A percentile compares a stretch with the other conserved stretches of the same genome.
These are phyloP conservation scores for Loris lydekkerianus DNA, from an alignment of 2,797 vertebrate genomes.

Conservation along the genomic window DNA sequence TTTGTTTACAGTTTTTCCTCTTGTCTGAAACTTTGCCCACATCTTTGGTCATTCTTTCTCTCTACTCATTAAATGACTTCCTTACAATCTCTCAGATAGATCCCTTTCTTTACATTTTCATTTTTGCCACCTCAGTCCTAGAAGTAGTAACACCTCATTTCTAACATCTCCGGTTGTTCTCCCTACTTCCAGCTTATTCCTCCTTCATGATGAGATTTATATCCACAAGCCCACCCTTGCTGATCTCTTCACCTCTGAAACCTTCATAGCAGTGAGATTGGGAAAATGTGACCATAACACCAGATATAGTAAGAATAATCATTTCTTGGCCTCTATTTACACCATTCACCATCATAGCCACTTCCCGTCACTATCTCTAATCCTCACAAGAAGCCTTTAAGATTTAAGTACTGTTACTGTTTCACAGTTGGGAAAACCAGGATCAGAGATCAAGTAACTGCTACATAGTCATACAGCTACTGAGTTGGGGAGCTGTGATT, in stretches of 20 bases:
- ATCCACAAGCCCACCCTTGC: background rate
- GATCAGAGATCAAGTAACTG: background rate
- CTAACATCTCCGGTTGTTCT: background rate
- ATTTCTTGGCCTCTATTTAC: background rate
- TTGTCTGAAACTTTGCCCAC: background rate
- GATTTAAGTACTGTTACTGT: background rate
- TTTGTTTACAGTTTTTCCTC: background rate
- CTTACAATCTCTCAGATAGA: background rate
- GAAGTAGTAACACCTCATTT: background rate
- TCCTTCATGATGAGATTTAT: background rate
- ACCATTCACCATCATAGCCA: background rate
- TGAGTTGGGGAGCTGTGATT: background rate
- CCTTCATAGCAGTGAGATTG: background rate
- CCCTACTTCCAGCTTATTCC: background rate
- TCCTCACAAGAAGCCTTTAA: background rate
- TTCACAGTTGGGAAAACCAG: background rate
- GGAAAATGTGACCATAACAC: background rate
- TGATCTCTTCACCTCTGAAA: background rate
- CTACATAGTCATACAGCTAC: background rate
- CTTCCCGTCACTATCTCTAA: background rate
- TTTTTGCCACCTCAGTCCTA: background rate
- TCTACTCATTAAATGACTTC: background rate
- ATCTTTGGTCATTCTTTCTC: slow-evolving; percentile 30
- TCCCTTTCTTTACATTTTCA: background rate
- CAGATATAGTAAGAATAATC: background rate